Evolutionary conservation across 92 coral and sea anemone species (phyloP), one percentile per base, ranked within the genome.

Genomic region (Epizoanthus illoricatus): DNA sequence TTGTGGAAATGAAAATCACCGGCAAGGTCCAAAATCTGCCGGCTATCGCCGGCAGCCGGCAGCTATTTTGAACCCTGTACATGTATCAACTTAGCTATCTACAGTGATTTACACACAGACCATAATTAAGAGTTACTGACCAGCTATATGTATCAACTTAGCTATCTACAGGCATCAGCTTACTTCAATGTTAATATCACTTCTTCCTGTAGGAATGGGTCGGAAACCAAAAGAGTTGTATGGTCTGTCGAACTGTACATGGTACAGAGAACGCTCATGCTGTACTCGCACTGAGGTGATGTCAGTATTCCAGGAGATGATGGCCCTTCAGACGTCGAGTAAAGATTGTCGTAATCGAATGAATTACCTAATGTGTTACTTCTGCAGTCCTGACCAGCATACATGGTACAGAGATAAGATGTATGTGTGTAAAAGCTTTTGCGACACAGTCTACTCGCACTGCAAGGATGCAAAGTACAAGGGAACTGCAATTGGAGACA

Each of bases 281-380:
- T 95, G 98, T 60, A 84, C 90, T n/a, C 89, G 97, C 73, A 95
- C 98, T 68, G 98, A 95, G 79, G 98, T 93, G 24, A 93, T 97
- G 12, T 93, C 98, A 62, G 91, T 87, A 43, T 95, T 93, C 83
- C 79, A 75, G 58, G 90, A 89, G 39, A 93, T 95, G 95, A 86
- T 92, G 79, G 87, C 91, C 41, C 80, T 95, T 7, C 86, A 87
- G 20, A 89, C 92, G 4, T 80, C 89, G 16, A 89, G 85, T 52
- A 63, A 89, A 47, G 91, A 92, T 18, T 95, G 98, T 71, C 87
- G 89, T 80, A 84, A 95, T 71, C 94, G 84, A 47, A 85, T 95
- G 91, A 95, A 95, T 78, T 95, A 95, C 76, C 76, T 95, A 36
- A 95, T 95, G 98, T 95, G 98, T 73, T 95, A 89, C 66, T 93